Evolutionary conservation across 1,140 invertebrate species (phyloP), one percentile per base, ranked within the genome.

Genomic region (Muscidifurax raptorellus): DNA sequence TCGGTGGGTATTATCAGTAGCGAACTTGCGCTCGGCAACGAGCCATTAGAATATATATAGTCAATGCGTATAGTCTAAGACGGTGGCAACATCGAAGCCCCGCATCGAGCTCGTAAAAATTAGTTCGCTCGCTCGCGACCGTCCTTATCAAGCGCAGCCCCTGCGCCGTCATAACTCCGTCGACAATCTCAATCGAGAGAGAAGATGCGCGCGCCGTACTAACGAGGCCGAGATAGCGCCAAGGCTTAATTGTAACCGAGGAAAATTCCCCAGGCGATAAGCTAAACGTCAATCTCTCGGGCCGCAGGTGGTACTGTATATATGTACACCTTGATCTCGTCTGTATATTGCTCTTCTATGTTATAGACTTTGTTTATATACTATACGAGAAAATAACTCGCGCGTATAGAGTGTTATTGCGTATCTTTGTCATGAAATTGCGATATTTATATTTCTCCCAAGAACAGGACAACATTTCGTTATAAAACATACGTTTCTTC

Each of bases 201-300:
- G 80, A 27, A 67, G 36, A 30, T 28, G 52, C 44, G 69, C 36
- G 28, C 25, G 15, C 69, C 12, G 47, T 22, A 32, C 18, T 83
- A 83, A 67, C 36, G 30, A 83, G 74, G 52, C 52, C 0, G n/a
- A 78, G 82, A 83, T 83, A 83, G 66, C 44, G 64, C 22, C 25
- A 22, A 47, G 86, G 87, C 87, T 89, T 91, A 91, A 91, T 91
- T 90, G 90, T 88, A 90, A 88, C 71, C 71, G 71, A 86, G 88
- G 86, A 88, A 89, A 91, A 90, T 90, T 90, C 86, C 88, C 84
- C 67, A 78, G 85, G 77, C 84, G 89, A 91, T 90, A 90, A 89
- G 88, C 88, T 69, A 86, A 85, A 81, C 87, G 89, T 88, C 88
- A 89, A 89, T 90, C 87, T 87, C 25, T 59, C 27, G 72, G 28